A percentile compares a stretch with the other conserved stretches of the same genome.
These are phyloP conservation scores for Palythoa heliodiscus DNA, from an alignment of 92 coral and sea anemone genomes.

Conservation along the genomic window DNA sequence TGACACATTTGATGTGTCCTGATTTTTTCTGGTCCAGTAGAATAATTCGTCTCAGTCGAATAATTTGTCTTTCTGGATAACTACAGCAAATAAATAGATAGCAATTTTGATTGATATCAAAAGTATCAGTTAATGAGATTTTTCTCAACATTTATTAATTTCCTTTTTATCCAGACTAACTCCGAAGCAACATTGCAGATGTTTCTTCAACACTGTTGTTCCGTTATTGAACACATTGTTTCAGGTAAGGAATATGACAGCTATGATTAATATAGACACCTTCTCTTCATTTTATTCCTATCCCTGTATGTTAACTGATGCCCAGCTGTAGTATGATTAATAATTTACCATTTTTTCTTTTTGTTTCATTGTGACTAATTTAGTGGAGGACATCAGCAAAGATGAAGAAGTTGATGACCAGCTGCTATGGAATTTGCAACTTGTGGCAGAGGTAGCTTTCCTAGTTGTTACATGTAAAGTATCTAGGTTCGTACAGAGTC, in stretches of 20 bases:
- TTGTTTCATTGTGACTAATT: not conserved
- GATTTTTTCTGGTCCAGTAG: too few species aligned
- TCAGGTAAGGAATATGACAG: conserved; percentile 72
- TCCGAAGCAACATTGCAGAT: conserved; percentile 78
- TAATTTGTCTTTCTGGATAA: too few species aligned
- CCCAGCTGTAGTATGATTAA: not conserved
- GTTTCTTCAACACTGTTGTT: conserved; percentile 90
- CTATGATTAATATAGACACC: not conserved
- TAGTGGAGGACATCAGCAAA: conserved; percentile 88
- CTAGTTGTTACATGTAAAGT: too few species aligned
- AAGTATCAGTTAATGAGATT: too few species aligned
- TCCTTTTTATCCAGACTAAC: conserved; percentile 64
- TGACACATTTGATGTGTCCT: too few species aligned
- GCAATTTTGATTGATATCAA: too few species aligned
- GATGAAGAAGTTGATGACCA: conserved; percentile 98
- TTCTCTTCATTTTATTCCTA: too few species aligned
- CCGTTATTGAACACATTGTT: conserved; percentile 77
- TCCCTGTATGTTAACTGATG: too few species aligned
- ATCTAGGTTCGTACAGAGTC: too few species aligned
- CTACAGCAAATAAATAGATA: too few species aligned
- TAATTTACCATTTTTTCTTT: not conserved
- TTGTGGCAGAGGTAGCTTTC: conserved; percentile 78
- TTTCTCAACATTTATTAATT: not conserved
- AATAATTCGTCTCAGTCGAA: too few species aligned
- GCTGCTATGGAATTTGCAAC: conserved; percentile 92